Evolutionary conservation across 1,140 invertebrate genomes (phyloP).

Genomic region (Drosophila auraria): DNA sequence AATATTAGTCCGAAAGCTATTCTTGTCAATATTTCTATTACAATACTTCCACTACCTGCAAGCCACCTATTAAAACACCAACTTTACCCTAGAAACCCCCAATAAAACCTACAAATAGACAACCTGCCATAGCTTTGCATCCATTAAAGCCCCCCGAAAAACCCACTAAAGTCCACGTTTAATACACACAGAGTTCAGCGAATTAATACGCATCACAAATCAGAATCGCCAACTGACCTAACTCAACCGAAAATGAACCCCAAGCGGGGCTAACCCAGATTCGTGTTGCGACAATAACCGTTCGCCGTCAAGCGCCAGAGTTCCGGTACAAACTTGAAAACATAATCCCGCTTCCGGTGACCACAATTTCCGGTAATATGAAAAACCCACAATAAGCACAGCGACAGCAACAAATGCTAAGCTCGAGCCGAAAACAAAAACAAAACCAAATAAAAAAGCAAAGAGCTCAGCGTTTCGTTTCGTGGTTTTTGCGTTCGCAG

Average conservation of each 20-base stretch:
- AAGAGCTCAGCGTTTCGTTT: slow-evolving; percentile 58
- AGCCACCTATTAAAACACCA: neutral
- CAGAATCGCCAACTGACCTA: slow-evolving; percentile 43
- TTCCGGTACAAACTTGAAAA: slow-evolving; percentile 79
- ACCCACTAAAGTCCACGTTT: neutral
- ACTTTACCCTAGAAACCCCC: neutral
- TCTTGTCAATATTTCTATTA: neutral
- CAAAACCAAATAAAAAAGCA: slow-evolving; percentile 53
- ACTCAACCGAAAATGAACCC: slow-evolving; percentile 34
- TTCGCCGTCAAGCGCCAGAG: slow-evolving; percentile 54
- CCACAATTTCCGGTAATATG: slow-evolving; percentile 81
- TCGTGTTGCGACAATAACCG: slow-evolving; percentile 45
- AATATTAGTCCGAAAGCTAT: neutral
- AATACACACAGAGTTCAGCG: neutral
- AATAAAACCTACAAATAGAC: neutral
- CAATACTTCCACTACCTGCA: too few relatives aligned
- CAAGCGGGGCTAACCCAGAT: slow-evolving; percentile 31
- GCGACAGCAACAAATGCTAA: slow-evolving; percentile 49
- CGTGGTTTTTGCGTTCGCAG: slow-evolving; percentile 62
- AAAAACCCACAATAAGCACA: slow-evolving; percentile 75
- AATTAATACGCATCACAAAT: slow-evolving; percentile 32
- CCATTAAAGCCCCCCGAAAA: neutral
- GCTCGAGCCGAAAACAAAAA: slow-evolving; percentile 20
- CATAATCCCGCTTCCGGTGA: slow-evolving; percentile 78
- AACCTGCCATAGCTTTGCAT: neutral